Evolutionary conservation across 2,888 invertebrate genomes (phyloP), one percentile per base, ranked within the genome.

Genomic region (Pandemis corylana): DNA sequence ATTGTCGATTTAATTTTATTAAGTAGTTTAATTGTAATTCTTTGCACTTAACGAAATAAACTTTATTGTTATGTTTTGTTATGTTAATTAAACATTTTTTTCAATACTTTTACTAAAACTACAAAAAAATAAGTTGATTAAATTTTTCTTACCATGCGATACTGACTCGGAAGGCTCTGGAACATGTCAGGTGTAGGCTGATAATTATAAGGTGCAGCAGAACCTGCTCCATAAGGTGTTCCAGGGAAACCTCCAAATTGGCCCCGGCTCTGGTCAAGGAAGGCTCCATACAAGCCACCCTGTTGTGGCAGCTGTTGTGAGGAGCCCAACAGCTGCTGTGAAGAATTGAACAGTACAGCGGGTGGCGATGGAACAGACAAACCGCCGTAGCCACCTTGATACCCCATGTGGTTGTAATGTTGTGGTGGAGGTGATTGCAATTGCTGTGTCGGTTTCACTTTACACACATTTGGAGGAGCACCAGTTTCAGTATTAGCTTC

Each of bases 351-450:
- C 76, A 97, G 93, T 71, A 98, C 97, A 13, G 97, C 97, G 20
- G 98, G 98, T 71, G 98, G 98, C 49, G 98, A 98, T 78, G 98
- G 97, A 44, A 98, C 97, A 28, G 98, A 96, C 86, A 98, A 96
- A 67, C 96, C 96, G 71, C 97, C 97, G 82, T 97, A 98, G 76
- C 97, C 97, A 42, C 92, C 94, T 83, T 97, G 96, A 89, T 97
- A 97, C 83, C 96, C 96, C 76, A 97, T 95, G 84, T 96, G 97
- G 83, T 96, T 96, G 86, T 95, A 96, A 79, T 95, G 95, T 79
- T 95, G 96, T 77, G 96, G 96, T 13, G 96, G 96, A 49, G 96
- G 96, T 13, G 96, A 96, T 77, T 94, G 94, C 80, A 97, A 96
- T 90, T 98, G 98, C 88, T 98, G 98, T 5, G 96, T 96, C 73